A percentile compares a stretch with the other conserved stretches of the same genome.
Conservation (phyloP, 1,140 invertebrate genomes). For the Eupeodes corollae region DNA sequence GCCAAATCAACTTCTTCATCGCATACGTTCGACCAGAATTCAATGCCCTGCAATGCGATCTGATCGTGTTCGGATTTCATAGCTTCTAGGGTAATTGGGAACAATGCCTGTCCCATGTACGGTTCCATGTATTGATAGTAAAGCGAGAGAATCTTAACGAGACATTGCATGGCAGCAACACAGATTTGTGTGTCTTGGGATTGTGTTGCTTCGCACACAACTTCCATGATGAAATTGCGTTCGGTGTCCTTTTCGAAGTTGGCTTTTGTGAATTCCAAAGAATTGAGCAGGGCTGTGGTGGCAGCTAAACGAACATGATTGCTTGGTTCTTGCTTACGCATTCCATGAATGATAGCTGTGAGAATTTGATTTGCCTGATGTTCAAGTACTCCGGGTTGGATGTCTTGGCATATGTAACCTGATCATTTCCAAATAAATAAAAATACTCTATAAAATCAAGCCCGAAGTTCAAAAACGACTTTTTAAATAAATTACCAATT, state of each 20-base stretch:
- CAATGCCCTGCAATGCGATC: conserved; percentile 95
- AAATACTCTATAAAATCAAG: neutral
- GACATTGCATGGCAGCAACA: conserved; percentile 93
- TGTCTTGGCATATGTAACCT: conserved; percentile 68
- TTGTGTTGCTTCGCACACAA: conserved; percentile 87
- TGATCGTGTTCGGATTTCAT: conserved; percentile 97
- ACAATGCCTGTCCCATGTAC: conserved; percentile 97
- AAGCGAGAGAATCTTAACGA: conserved; percentile 97
- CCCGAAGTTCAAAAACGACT: conserved; percentile 3
- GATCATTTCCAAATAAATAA: conserved; percentile 7
- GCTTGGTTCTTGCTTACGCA: conserved; percentile 73
- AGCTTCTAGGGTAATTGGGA: conserved; percentile 96
- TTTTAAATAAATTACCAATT: conserved; percentile 59
- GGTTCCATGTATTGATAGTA: conserved; percentile 99
- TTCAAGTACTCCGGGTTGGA: conserved; percentile 82
- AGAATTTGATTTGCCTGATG: conserved; percentile 91
- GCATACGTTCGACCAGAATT: conserved; percentile 99
- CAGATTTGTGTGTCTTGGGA: conserved; percentile 76
- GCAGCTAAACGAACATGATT: conserved; percentile 86
- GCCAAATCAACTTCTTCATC: conserved; percentile 97
- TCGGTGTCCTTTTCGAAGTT: conserved; percentile 98
- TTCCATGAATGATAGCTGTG: conserved; percentile 97
- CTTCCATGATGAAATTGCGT: conserved; percentile 99
- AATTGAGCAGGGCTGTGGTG: conserved; percentile 94
- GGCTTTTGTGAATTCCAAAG: conserved; percentile 94